Percentiles rank a stretch among this genome's conserved stretches.
Evolutionary conservation across 2,888 invertebrate genomes (phyloP).

Genomic region (Idaea biselata): DNA sequence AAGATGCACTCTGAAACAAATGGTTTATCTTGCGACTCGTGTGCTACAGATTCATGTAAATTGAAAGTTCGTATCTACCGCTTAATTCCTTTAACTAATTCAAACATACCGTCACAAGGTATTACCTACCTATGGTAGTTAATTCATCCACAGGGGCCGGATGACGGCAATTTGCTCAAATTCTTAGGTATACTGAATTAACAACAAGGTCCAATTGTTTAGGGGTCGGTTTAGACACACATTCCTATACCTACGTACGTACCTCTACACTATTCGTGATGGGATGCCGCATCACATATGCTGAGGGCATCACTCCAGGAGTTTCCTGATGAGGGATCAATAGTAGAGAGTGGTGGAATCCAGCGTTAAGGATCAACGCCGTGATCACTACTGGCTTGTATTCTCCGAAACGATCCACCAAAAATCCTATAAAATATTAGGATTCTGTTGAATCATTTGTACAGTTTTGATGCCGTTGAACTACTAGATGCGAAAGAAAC

Average conservation of each 20-base stretch:
- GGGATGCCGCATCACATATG: conserved; percentile 88
- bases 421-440: conserved; percentile 81
- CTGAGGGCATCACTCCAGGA: conserved; percentile 87
- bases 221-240: conserved; percentile 50
- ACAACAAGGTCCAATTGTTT: conserved; percentile 52
- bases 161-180: conserved; percentile 78
- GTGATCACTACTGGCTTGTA: conserved; percentile 91
- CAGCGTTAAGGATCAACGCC: conserved; percentile 87
- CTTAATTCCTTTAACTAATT: conserved; percentile 72
- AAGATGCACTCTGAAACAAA: conserved; percentile 19
- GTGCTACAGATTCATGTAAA: conserved; percentile 48
- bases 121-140: conserved; percentile 55
- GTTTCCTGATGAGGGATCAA: conserved; percentile 90
- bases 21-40: neutral
- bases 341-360: conserved; percentile 89
- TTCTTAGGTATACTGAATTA: conserved; percentile 69
- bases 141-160: conserved; percentile 72
- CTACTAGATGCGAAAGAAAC: conserved; percentile 26
- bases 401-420: conserved; percentile 92
- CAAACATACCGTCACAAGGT: conserved; percentile 59
- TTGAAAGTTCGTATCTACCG: conserved; percentile 29
- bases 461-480: neutral
- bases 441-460: neutral
- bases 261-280: conserved; percentile 86
- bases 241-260: conserved; percentile 39